These are phyloP conservation scores for Tetropium fuscum DNA, from an alignment of 2,888 invertebrate species.

Conservation along the genomic window DNA sequence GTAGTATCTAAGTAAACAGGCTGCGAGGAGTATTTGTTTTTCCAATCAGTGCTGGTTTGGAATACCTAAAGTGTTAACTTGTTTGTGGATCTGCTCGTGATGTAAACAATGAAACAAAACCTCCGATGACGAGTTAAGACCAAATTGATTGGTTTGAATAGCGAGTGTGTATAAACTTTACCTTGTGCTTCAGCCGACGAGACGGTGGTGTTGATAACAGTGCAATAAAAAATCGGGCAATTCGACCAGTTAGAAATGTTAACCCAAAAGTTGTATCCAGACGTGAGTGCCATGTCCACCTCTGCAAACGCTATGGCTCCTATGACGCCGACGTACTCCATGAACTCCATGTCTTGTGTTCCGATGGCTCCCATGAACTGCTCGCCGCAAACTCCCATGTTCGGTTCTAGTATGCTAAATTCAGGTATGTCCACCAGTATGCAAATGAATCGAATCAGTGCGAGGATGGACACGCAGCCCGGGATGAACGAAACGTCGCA, in stretches of 20 bases:
- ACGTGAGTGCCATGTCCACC: slow-evolving; percentile 78
- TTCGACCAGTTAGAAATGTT: slow-evolving; percentile 66
- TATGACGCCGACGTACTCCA: slow-evolving; percentile 83
- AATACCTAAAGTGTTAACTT: slow-evolving; percentile 68
- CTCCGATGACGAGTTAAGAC: slow-evolving; percentile 65
- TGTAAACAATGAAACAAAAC: slow-evolving; percentile 68
- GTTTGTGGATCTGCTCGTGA: slow-evolving; percentile 67
- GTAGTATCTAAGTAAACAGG: slow-evolving; percentile 69
- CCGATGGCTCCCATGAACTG: slow-evolving; percentile 72
- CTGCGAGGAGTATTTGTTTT: slow-evolving; percentile 70
- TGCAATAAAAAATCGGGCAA: slow-evolving; percentile 44
- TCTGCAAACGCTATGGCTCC: slow-evolving; percentile 78
- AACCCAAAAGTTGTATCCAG: slow-evolving; percentile 78
- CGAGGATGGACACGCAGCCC: slow-evolving; percentile 43
- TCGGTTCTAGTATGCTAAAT: slow-evolving; percentile 67
- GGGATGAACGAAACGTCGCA: slow-evolving; percentile 80
- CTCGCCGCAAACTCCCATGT: slow-evolving; percentile 72
- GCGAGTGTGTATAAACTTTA: slow-evolving; percentile 39
- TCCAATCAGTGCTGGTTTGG: slow-evolving; percentile 70
- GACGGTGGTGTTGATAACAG: slow-evolving; percentile 18
- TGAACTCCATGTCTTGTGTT: slow-evolving; percentile 85
- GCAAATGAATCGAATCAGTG: slow-evolving; percentile 70
- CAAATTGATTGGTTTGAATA: slow-evolving; percentile 60
- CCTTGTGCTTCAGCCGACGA: slow-evolving; percentile 23
- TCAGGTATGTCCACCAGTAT: slow-evolving; percentile 70